Evolutionary conservation across 2,888 invertebrate species (phyloP), one percentile per base, ranked within the genome.

Genomic region (Gortyna flavago): DNA sequence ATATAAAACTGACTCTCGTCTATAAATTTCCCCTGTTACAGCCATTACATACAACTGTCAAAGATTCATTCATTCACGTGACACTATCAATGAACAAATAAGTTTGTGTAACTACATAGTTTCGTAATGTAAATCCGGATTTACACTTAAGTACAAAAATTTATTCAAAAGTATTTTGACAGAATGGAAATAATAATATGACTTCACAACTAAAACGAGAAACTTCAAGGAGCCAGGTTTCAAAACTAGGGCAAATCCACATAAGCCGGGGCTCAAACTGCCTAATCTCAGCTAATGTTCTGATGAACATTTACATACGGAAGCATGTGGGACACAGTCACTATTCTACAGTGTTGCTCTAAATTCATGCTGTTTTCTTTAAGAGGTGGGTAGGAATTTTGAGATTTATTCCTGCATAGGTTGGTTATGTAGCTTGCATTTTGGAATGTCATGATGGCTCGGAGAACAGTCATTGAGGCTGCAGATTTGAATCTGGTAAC

Each of bases 271-370:
- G 41, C 72, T 76, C 62, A 32, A 77, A 59, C 66, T 66, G 68
- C 66, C 83, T 85, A 83, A 85, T 85, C 85, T 83, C 66, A 18
- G 67, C 73, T 83, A 85, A 85, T 83, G 74, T 83, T 77, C 77
- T 83, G 73, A 73, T 76, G 85, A 78, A 75, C 71, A 85, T 85
- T 85, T 82, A 66, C 80, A 85, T 85, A 85, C 44, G 64, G 41
- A 65, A 32, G 29, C 75, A 77, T 78, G 51, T 74, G 66, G 44
- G 51, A 68, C 69, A 35, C 35, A 35, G 35, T 35, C 35, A 72
- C 61, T 70, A 67, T 41, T 68, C 66, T 38, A 66, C 70, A 25
- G 18, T 59, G 41, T 44, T 25, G 75, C 48, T 65, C 51, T 4
- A 65, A 80, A 57, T 82, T 82, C 73, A 59, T 32, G 13, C 41